Evolutionary conservation across 2,888 invertebrate species (phyloP).

Genomic region (Drosophila buzzatii): DNA sequence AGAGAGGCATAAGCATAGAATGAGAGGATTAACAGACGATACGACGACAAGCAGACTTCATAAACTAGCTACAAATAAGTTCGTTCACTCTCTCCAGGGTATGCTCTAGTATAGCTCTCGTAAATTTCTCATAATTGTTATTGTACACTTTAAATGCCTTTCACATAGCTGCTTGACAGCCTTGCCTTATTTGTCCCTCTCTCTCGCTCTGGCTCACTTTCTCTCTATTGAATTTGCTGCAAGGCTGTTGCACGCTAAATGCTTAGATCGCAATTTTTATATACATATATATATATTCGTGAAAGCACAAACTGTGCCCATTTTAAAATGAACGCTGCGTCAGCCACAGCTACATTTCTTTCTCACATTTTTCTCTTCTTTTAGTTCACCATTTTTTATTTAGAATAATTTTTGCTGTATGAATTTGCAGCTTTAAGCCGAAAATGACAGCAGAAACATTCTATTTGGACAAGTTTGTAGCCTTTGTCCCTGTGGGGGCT

Average conservation of each 20-base stretch:
- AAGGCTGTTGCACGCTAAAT: slow-evolving; percentile 37
- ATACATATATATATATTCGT: neutral
- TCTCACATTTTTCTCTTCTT: slow-evolving; percentile 14
- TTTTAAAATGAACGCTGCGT: slow-evolving; percentile 49
- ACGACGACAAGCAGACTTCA: too few relatives aligned
- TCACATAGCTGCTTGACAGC: slow-evolving; percentile 46
- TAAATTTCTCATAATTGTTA: slow-evolving; percentile 1
- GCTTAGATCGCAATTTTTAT: slow-evolving; percentile 40
- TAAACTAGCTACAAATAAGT: neutral
- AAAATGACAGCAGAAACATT: slow-evolving; percentile 66
- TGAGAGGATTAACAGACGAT: too few relatives aligned
- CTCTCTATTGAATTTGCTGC: slow-evolving; percentile 46
- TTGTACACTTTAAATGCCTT: slow-evolving; percentile 32
- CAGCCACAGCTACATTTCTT: slow-evolving; percentile 42
- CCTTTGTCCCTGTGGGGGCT: slow-evolving; percentile 25
- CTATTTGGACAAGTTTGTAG: slow-evolving; percentile 48
- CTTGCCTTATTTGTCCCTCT: slow-evolving; percentile 13
- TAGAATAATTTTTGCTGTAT: slow-evolving; percentile 6
- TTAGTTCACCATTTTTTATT: neutral
- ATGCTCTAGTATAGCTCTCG: neutral
- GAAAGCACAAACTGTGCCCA: slow-evolving; percentile 4
- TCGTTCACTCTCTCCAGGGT: slow-evolving; percentile 18
- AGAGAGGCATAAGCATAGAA: too few relatives aligned
- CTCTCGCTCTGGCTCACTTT: neutral
- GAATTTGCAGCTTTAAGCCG: slow-evolving; percentile 48